Evolutionary conservation across 1,140 invertebrate genomes (phyloP).

Genomic region (Trachymyrmex cornetzi): DNA sequence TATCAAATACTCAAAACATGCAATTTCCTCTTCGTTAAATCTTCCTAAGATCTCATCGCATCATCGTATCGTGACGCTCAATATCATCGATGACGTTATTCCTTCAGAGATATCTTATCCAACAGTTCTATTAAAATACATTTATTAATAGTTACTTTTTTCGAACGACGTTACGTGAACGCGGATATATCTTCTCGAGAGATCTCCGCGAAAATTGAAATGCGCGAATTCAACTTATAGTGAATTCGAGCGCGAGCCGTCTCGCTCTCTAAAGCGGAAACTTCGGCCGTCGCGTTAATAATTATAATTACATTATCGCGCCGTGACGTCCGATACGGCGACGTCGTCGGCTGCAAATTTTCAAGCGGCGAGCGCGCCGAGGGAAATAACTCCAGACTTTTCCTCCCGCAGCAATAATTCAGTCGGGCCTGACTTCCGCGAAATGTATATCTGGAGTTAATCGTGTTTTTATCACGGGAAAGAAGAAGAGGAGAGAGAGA

Average conservation of each 20-base stretch:
- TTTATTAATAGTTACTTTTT: background rate
- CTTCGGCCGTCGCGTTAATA: conserved; percentile 47
- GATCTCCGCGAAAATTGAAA: conserved; percentile 39
- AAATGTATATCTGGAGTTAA: conserved; percentile 61
- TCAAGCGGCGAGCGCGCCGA: conserved; percentile 16
- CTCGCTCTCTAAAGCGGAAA: conserved; percentile 30
- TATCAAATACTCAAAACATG: background rate
- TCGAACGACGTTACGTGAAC: background rate
- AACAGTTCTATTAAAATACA: background rate
- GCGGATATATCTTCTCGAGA: background rate
- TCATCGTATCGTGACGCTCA: background rate
- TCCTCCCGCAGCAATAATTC: conserved; percentile 54
- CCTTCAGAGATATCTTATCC: background rate
- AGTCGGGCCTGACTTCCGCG: conserved; percentile 41
- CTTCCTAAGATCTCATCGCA: no score
- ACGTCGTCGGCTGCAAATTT: conserved; percentile 40
- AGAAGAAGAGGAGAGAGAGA: background rate
- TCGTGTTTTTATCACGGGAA: conserved; percentile 48
- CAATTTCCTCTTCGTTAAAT: conserved; percentile 37
- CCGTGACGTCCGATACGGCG: conserved; percentile 45
- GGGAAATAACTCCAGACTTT: conserved; percentile 42
- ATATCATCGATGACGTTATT: background rate
- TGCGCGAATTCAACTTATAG: conserved; percentile 3
- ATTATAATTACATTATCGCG: conserved; percentile 46
- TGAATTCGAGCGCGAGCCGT: conserved; percentile 17